phyloP scores from a whole-genome alignment of 2,113 vertebrate species.

The Halichoerus grypus region DNA sequence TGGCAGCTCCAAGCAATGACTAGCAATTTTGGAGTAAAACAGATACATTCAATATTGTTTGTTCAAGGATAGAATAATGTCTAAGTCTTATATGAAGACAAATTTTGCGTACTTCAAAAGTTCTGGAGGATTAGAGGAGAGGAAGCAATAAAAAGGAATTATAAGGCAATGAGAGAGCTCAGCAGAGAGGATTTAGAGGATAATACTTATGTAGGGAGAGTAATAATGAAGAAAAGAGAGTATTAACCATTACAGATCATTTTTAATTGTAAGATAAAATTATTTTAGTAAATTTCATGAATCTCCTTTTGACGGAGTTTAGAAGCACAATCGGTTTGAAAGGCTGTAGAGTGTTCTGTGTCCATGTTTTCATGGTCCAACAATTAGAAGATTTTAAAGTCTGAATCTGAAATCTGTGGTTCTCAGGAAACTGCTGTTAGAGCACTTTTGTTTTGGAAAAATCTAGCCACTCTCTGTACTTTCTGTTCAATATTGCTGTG shows the following conservation, averaged over 20 bases:
- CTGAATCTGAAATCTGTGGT: background rate
- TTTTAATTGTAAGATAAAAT: background rate
- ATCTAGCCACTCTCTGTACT: background rate
- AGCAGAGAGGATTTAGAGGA: background rate
- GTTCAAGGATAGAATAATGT: background rate
- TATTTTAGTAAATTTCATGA: background rate
- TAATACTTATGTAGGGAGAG: background rate
- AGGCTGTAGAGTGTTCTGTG: background rate
- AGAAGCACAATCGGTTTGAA: background rate
- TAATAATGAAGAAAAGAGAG: background rate
- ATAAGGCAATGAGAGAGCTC: background rate
- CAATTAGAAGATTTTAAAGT: background rate
- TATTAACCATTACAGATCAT: background rate
- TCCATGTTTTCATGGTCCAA: background rate
- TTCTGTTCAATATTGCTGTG: background rate
- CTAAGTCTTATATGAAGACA: background rate
- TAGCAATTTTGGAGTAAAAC: background rate
- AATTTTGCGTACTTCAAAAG: background rate
- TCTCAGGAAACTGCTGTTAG: background rate
- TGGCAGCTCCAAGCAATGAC: accelerated
- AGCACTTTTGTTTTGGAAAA: background rate
- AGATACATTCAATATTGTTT: background rate
- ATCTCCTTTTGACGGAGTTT: background rate
- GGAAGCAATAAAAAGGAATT: background rate
- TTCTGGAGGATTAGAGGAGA: background rate